phyloP scores from a whole-genome alignment of 2,888 invertebrate species.

The Allygus modestus region DNA sequence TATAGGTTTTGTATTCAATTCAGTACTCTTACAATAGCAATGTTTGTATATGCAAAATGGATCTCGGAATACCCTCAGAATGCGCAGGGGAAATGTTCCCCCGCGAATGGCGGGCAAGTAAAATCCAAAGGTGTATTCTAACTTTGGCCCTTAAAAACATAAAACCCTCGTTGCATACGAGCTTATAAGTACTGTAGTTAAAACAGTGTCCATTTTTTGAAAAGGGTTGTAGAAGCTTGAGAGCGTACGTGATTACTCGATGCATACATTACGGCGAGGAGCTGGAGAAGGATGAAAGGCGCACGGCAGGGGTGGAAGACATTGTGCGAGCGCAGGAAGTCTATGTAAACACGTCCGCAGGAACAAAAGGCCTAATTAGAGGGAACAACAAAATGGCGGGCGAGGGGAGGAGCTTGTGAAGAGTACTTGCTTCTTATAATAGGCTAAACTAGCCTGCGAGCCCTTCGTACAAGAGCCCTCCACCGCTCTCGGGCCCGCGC shows the following conservation, averaged over 20 bases:
- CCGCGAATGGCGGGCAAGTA: no score
- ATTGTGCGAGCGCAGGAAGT: constrained; percentile 50
- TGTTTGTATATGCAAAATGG: no score
- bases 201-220: constrained; percentile 11
- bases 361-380: constrained; percentile 58
- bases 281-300: constrained; percentile 1
- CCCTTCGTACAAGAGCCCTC: constrained; percentile 32
- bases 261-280: constrained; percentile 24
- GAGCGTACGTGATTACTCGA: constrained; percentile 38
- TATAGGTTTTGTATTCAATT: no score
- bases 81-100: no score
- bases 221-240: constrained; percentile 22
- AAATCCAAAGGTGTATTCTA: not conserved
- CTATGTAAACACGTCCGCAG: constrained; percentile 55
- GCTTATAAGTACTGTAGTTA: not conserved
- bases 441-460: constrained; percentile 58
- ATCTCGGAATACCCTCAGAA: no score
- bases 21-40: no score
- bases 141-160: not conserved
- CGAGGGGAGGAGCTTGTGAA: constrained; percentile 55
- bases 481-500: constrained; percentile 37
- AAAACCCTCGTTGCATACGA: not conserved
- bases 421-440: constrained; percentile 57
- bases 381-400: constrained; percentile 60
- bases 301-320: constrained; percentile 38